These are phyloP conservation scores for Gymnorhina tibicen DNA, from an alignment of 2,113 vertebrate genomes.

Conservation along the genomic window DNA sequence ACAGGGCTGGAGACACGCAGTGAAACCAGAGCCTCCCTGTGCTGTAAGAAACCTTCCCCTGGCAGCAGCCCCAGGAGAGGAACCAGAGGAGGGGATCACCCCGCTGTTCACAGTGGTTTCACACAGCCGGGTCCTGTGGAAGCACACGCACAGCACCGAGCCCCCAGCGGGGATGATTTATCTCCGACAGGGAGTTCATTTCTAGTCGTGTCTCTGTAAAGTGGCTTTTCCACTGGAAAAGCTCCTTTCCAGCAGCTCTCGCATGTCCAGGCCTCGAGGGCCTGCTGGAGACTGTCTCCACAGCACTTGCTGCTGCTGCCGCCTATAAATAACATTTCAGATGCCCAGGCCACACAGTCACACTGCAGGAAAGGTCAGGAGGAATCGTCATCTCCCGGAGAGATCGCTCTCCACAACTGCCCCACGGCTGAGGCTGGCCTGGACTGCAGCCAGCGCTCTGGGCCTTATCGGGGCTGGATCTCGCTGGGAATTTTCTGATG, in stretches of 20 bases:
- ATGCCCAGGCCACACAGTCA: slow-evolving; percentile 46
- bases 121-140: not conserved
- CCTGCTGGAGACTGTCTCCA: slow-evolving; percentile 30
- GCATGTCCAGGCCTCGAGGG: not conserved
- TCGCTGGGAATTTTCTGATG: slow-evolving; percentile 18
- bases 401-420: not conserved
- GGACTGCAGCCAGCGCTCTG: not conserved
- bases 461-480: slow-evolving; percentile 3
- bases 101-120: not conserved
- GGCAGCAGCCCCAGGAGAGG: not conserved
- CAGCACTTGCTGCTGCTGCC: not conserved
- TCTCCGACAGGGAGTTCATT: not conserved
- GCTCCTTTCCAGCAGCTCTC: not conserved
- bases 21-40: not conserved
- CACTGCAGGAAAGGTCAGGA: slow-evolving; percentile 50
- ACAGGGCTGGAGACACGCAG: not conserved
- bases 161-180: not conserved
- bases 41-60: not conserved
- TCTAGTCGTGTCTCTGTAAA: not conserved
- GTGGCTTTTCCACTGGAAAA: not conserved
- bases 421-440: not conserved
- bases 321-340: slow-evolving; percentile 55
- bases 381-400: not conserved
- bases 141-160: not conserved
- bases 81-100: not conserved